These are phyloP conservation scores for Anastatus disparis DNA, from an alignment of 1,140 invertebrate species.

Conservation along the genomic window DNA sequence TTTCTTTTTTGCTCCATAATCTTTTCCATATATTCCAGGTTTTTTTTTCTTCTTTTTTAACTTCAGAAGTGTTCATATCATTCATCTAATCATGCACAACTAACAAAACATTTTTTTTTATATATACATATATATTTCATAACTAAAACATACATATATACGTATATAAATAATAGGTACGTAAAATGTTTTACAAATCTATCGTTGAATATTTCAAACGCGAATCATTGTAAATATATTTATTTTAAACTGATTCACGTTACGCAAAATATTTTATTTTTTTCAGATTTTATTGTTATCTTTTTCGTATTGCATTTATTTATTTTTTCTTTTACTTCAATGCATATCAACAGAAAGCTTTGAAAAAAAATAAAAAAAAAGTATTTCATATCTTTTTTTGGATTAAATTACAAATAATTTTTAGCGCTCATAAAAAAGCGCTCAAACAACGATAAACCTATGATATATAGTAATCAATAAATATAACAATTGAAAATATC, in stretches of 20 bases:
- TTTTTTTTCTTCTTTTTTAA: not conserved
- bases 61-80: constrained; percentile 27
- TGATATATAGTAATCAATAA: constrained; percentile 54
- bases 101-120: constrained; percentile 41
- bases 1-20: not conserved
- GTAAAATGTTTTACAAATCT: constrained; percentile 35
- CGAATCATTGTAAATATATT: constrained; percentile 9
- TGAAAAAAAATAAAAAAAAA: not conserved
- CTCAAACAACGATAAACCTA: constrained; percentile 53
- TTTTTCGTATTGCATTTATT: constrained; percentile 3
- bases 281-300: not conserved
- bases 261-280: constrained; percentile 27
- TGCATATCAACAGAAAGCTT: constrained; percentile 7
- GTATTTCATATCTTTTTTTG: not conserved
- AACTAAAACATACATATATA: constrained; percentile 44
- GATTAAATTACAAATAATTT: constrained; percentile 33
- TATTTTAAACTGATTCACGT: constrained; percentile 7
- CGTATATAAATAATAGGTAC: constrained; percentile 36
- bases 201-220: constrained; percentile 27
- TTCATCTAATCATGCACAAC: constrained; percentile 49
- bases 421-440: not conserved
- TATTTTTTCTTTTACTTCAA: not conserved
- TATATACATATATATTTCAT: constrained; percentile 45
- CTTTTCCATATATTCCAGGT: not conserved
- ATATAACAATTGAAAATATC: constrained; percentile 54